Conservation (phyloP, 2,113 vertebrate genomes). For the Chionomys nivalis region DNA sequence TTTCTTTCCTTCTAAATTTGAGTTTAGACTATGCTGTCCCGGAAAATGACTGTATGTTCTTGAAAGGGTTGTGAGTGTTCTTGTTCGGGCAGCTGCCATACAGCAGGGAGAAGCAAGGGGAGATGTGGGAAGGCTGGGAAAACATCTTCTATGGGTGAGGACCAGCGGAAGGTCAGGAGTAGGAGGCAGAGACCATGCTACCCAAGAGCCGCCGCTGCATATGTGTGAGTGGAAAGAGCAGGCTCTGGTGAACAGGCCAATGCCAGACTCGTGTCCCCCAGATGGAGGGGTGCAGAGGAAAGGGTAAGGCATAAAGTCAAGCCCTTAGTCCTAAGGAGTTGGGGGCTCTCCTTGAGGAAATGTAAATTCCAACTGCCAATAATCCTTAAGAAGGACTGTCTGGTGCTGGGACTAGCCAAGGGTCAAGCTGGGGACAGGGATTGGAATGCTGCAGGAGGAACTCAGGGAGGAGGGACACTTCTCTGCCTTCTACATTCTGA, state of each 20-base stretch:
- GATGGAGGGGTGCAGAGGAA: fast-evolving
- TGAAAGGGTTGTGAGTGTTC: not conserved
- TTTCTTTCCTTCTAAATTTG: constrained; percentile 10
- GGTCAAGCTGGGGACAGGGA: not conserved
- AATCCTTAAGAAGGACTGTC: not conserved
- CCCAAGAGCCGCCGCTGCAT: fast-evolving
- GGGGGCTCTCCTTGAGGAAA: not conserved
- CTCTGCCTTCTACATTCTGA: not conserved
- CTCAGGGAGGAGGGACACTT: too few relatives aligned
- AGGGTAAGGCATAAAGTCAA: not conserved
- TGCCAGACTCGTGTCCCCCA: fast-evolving
- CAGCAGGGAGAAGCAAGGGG: not conserved
- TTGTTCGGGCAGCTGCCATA: not conserved
- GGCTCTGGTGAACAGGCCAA: not conserved
- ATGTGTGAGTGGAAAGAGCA: not conserved
- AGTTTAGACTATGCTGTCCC: not conserved
- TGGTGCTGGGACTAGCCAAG: not conserved
- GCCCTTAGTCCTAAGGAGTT: not conserved
- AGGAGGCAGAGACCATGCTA: not conserved
- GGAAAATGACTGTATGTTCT: constrained; percentile 1
- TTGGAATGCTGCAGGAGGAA: not conserved
- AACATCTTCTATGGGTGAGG: not conserved
- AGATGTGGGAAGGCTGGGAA: not conserved
- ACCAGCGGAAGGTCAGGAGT: not conserved
- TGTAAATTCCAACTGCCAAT: not conserved